Percentiles rank a stretch among this genome's conserved stretches.
Evolutionary conservation across 2,797 vertebrate genomes (phyloP).

Genomic region (Apogon talboti): DNA sequence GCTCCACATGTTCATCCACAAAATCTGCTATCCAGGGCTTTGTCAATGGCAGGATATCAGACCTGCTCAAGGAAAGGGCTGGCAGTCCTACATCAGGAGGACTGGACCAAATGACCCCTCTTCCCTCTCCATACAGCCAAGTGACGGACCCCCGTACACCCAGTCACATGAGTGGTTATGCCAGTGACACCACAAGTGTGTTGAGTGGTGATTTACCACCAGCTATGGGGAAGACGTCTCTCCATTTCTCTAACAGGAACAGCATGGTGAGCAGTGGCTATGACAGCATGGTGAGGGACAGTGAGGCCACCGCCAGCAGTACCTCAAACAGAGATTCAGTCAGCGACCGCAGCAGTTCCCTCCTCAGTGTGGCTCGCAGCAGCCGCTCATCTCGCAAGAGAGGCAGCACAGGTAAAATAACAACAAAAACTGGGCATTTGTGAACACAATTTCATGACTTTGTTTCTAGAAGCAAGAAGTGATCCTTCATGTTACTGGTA

Average conservation of each 20-base stretch:
- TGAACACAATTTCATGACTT: constrained; percentile 21
- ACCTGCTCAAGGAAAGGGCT: constrained; percentile 85
- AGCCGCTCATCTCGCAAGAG: constrained; percentile 89
- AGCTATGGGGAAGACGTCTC: constrained; percentile 95
- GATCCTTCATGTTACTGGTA: constrained; percentile 26
- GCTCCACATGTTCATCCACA: constrained; percentile 86
- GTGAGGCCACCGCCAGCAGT: constrained; percentile 91
- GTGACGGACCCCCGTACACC: constrained; percentile 91
- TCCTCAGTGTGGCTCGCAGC: constrained; percentile 80
- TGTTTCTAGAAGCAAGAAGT: constrained; percentile 19
- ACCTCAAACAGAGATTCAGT: constrained; percentile 92
- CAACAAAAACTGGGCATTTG: constrained; percentile 3
- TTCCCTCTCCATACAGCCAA: constrained; percentile 94
- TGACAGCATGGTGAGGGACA: constrained; percentile 95
- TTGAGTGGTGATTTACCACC: constrained; percentile 94
- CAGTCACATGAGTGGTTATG: constrained; percentile 88
- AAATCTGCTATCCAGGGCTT: constrained; percentile 88
- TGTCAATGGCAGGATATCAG: constrained; percentile 91
- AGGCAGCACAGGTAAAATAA: constrained; percentile 86
- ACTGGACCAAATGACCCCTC: constrained; percentile 75
- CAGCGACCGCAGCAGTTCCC: constrained; percentile 91
- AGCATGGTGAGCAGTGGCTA: constrained; percentile 96
- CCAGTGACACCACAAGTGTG: constrained; percentile 94
- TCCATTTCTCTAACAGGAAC: constrained; percentile 89
- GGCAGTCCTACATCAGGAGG: constrained; percentile 78